A percentile compares a stretch with the other conserved stretches of the same genome.
phyloP scores from a whole-genome alignment of 1,140 invertebrate species.

The Listronotus oregonensis region DNA sequence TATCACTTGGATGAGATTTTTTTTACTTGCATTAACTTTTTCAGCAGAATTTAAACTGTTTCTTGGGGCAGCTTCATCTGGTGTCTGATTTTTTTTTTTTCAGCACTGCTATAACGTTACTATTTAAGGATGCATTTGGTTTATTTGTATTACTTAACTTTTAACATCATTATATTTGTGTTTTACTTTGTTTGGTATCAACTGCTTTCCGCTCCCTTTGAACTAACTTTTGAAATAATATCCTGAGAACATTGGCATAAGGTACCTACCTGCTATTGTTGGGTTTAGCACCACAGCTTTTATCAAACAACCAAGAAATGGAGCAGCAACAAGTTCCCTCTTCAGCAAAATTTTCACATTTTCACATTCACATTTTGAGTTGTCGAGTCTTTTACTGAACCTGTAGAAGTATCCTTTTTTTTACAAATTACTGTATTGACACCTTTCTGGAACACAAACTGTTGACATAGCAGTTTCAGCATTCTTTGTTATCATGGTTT shows the following conservation, averaged over 20 bases:
- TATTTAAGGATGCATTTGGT: no score
- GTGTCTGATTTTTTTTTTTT: no score
- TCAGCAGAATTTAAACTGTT: no score
- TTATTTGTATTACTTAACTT: no score
- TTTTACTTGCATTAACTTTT: no score
- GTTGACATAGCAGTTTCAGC: neutral
- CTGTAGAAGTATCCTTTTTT: neutral
- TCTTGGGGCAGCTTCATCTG: no score
- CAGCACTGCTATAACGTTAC: no score
- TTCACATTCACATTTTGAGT: constrained; percentile 26
- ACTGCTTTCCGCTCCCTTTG: no score
- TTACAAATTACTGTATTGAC: constrained; percentile 1
- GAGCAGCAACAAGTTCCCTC: constrained; percentile 36
- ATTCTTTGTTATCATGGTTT: neutral
- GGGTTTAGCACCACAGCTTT: constrained; percentile 22
- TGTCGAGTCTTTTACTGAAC: constrained; percentile 3
- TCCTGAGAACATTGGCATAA: constrained; percentile 2
- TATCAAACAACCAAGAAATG: constrained; percentile 32
- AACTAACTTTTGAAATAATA: neutral
- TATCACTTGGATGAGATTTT: no score
- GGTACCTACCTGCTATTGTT: constrained; percentile 9
- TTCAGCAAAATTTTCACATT: constrained; percentile 22
- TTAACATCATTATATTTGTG: no score
- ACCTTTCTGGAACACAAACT: neutral
- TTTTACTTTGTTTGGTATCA: no score